Conservation (phyloP, 2,113 vertebrate genomes). For the Ovis canadensis region DNA sequence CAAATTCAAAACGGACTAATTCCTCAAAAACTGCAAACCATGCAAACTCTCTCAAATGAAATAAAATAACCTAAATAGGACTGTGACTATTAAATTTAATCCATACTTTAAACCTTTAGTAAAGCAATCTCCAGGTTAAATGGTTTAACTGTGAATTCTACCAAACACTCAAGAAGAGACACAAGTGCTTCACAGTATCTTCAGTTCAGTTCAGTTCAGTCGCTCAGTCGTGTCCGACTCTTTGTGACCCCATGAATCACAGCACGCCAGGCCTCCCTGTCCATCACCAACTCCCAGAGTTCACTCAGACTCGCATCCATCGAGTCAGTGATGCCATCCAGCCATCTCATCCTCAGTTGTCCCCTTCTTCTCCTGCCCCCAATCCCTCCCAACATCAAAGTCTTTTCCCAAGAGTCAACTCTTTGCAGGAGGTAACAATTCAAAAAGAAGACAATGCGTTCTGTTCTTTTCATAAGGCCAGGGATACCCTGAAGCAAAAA, state of each 20-base stretch:
- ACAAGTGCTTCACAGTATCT: background rate
- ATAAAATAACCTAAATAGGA: too few relatives aligned
- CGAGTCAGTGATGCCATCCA: too few relatives aligned
- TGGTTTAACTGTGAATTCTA: background rate
- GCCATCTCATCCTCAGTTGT: too few relatives aligned
- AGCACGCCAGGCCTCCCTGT: too few relatives aligned
- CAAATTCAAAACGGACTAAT: background rate
- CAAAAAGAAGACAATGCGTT: background rate
- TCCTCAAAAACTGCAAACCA: background rate
- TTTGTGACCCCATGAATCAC: too few relatives aligned
- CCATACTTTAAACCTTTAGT: background rate
- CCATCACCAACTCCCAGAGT: too few relatives aligned
- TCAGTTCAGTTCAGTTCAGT: background rate
- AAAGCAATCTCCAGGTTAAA: background rate
- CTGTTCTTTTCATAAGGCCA: background rate
- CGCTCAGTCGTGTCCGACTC: too few relatives aligned
- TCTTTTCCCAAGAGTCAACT: too few relatives aligned
- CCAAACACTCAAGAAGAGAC: background rate
- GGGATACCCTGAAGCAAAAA: background rate
- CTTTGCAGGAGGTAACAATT: background rate
- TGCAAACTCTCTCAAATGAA: background rate
- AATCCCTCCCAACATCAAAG: too few relatives aligned
- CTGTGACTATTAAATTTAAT: background rate
- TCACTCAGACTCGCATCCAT: too few relatives aligned
- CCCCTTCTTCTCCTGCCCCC: too few relatives aligned